phyloP scores from a whole-genome alignment of 2,888 invertebrate species.

The Chrysopilus asiliformis region DNA sequence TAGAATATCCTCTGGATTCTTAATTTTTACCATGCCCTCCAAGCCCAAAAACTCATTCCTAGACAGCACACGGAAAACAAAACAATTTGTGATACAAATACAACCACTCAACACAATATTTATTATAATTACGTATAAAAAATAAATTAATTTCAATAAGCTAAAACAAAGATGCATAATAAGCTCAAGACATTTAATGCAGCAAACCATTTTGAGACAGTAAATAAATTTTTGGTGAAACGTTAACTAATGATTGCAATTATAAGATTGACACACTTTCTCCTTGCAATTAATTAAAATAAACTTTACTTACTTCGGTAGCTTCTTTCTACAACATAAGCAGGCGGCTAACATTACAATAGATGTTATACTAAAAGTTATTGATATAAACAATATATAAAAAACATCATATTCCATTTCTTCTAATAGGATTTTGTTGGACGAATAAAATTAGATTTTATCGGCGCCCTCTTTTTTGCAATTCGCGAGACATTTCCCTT shows the following conservation, averaged over 20 bases:
- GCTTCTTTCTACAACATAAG: slow-evolving; percentile 60
- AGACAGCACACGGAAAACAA: slow-evolving; percentile 13
- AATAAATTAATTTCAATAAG: too few species aligned
- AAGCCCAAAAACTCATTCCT: slow-evolving; percentile 59
- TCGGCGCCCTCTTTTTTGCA: too few species aligned
- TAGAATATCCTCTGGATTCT: slow-evolving; percentile 51
- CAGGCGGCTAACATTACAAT: slow-evolving; percentile 48
- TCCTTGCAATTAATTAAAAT: not conserved
- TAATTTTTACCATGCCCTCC: slow-evolving; percentile 58
- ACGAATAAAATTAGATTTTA: too few species aligned
- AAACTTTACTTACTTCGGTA: slow-evolving; percentile 52
- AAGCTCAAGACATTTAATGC: too few species aligned
- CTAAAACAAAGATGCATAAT: too few species aligned
- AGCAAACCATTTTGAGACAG: too few species aligned
- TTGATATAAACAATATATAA: slow-evolving; percentile 27
- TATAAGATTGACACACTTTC: slow-evolving; percentile 13
- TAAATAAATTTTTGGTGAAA: too few species aligned
- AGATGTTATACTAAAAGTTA: slow-evolving; percentile 32
- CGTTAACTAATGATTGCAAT: too few species aligned
- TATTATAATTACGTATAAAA: too few species aligned
- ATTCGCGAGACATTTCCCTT: too few species aligned
- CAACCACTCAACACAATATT: slow-evolving; percentile 1
- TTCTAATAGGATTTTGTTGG: too few species aligned
- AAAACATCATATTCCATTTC: slow-evolving; percentile 20
- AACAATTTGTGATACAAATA: not conserved